Conservation (phyloP, 2,797 vertebrate species). For the Bucorvus abyssinicus region DNA sequence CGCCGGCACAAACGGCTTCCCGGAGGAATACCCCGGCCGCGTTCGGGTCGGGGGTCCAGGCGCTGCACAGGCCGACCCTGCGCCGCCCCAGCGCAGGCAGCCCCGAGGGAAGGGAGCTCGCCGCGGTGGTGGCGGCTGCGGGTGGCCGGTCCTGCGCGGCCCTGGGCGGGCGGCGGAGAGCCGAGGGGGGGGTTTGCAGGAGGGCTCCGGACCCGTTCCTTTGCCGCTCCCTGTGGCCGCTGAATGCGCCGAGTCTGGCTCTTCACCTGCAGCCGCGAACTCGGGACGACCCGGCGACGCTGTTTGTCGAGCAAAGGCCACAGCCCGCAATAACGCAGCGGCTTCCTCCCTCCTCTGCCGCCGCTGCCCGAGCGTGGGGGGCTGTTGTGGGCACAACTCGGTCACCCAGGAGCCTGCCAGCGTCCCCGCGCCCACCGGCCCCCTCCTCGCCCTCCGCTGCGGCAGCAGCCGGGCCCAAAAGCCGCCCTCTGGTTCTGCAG, state of each 20-base stretch:
- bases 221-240: no score
- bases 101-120: neutral
- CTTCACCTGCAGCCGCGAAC: rapidly evolving
- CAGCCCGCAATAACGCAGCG: neutral
- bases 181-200: rapidly evolving
- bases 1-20: rapidly evolving
- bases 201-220: neutral
- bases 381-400: rapidly evolving
- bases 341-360: neutral
- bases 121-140: no score
- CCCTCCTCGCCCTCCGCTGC: neutral
- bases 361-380: neutral
- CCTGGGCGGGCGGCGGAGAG: neutral
- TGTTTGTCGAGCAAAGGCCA: neutral
- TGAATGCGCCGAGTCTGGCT: neutral
- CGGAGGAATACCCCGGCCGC: no score
- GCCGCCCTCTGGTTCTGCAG: neutral
- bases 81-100: no score
- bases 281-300: no score
- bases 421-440: rapidly evolving
- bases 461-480: neutral
- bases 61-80: no score
- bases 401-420: neutral
- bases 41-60: neutral
- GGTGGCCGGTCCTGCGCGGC: neutral